Evolutionary conservation across 2,888 invertebrate genomes (phyloP).

Genomic region (Caenorhabditis doughertyi): DNA sequence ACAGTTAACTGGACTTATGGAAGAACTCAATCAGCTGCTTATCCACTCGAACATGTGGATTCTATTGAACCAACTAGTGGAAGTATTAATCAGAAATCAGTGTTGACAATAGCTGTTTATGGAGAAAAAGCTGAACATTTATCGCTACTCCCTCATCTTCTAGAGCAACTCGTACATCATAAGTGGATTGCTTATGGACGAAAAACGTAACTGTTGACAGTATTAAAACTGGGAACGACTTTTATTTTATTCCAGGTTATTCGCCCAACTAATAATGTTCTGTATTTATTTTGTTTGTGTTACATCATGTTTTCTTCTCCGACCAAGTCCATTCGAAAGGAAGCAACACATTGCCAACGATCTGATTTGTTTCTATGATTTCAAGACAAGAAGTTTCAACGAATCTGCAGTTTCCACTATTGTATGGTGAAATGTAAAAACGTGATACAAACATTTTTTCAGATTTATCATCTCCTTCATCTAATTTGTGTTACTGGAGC

Average conservation of each 20-base stretch:
- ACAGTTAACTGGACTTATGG: constrained; percentile 98
- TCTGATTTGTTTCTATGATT: constrained; percentile 58
- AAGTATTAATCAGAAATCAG: constrained; percentile 94
- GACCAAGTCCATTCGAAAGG: constrained; percentile 86
- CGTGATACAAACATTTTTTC: no score
- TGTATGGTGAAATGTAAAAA: no score
- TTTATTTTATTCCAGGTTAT: constrained; percentile 68
- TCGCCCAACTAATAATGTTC: constrained; percentile 90
- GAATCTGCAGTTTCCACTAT: constrained; percentile 50
- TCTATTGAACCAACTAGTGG: constrained; percentile 94
- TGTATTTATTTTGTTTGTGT: constrained; percentile 93
- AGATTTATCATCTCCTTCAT: constrained; percentile 86
- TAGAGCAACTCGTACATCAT: constrained; percentile 86
- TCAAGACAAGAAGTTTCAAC: constrained; percentile 41
- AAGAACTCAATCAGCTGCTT: constrained; percentile 94
- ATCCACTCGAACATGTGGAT: constrained; percentile 92
- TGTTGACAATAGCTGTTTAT: constrained; percentile 93
- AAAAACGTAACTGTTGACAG: constrained; percentile 68
- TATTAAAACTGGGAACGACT: no score
- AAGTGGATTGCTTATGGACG: constrained; percentile 94
- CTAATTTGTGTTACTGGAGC: constrained; percentile 90
- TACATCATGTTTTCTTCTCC: constrained; percentile 90
- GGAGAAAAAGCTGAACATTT: constrained; percentile 76
- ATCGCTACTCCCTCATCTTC: constrained; percentile 72
- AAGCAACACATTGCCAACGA: constrained; percentile 46